Evolutionary conservation across 1,140 invertebrate genomes (phyloP).

Genomic region (Fopius arisanus): DNA sequence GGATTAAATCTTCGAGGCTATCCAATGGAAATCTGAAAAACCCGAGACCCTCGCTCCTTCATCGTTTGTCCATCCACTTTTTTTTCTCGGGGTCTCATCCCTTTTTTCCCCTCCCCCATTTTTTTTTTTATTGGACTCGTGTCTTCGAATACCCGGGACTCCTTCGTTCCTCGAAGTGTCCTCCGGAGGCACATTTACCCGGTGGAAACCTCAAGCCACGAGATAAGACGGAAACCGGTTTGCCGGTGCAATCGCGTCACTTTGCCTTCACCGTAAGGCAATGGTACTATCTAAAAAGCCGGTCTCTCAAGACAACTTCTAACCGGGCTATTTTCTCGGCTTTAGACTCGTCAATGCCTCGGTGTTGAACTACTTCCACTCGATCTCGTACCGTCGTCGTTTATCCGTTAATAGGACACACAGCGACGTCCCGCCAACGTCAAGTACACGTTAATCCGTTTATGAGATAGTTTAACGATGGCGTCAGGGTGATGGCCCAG

Average conservation of each 20-base stretch:
- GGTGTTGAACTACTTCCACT: background rate
- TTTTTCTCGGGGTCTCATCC: no score
- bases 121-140: constrained; percentile 1
- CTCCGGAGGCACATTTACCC: constrained; percentile 20
- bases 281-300: constrained; percentile 8
- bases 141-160: background rate
- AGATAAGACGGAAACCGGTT: constrained; percentile 26
- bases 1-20: constrained; percentile 26
- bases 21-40: constrained; percentile 29
- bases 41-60: background rate
- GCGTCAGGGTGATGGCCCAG: no score
- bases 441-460: constrained; percentile 23
- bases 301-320: background rate
- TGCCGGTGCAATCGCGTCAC: constrained; percentile 13
- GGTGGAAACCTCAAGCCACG: background rate
- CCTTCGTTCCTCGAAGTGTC: constrained; percentile 18
- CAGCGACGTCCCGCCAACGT: background rate
- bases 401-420: constrained; percentile 25
- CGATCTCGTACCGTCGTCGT: background rate
- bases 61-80: background rate
- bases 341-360: background rate
- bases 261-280: background rate
- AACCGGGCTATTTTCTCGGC: background rate
- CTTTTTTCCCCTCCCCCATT: background rate
- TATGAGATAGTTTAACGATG: constrained; percentile 27